A percentile compares a stretch with the other conserved stretches of the same genome.
Evolutionary conservation across 35 echinoderm and acorn worm species (phyloP).

Genomic region (Heliocidaris tuberculata): DNA sequence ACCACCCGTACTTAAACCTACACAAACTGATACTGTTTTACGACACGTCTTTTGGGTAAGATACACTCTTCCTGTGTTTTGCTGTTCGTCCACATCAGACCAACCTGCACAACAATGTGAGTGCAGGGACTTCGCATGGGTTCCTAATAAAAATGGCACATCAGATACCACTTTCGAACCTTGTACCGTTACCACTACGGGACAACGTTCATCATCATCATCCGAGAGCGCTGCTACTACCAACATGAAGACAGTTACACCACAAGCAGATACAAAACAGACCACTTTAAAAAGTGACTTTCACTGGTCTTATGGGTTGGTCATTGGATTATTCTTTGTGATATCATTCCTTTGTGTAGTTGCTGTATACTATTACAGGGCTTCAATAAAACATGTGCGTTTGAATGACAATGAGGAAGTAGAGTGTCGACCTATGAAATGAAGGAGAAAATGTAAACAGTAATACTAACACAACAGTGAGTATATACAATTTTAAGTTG

Average conservation of each 20-base stretch:
- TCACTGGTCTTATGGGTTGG: neutral
- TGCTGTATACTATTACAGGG: neutral
- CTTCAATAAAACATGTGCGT: too few species aligned
- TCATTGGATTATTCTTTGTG: neutral
- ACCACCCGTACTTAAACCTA: neutral
- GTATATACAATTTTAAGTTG: too few species aligned
- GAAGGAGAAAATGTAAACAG: too few species aligned
- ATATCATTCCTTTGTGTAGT: neutral
- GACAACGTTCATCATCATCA: neutral
- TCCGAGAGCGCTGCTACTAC: neutral
- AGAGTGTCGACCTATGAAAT: too few species aligned
- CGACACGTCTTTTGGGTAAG: neutral
- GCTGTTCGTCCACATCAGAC: neutral
- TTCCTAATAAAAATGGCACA: neutral
- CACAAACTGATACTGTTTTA: neutral
- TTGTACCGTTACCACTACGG: neutral
- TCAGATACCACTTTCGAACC: neutral
- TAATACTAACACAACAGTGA: too few species aligned
- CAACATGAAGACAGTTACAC: neutral
- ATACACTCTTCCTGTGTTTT: neutral
- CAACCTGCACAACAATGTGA: neutral
- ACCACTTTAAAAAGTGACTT: neutral
- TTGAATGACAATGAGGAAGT: too few species aligned
- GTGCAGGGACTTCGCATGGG: neutral
- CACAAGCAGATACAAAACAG: neutral